phyloP scores from a whole-genome alignment of 2,888 invertebrate species.

The Scaptomyza polygonia region DNA sequence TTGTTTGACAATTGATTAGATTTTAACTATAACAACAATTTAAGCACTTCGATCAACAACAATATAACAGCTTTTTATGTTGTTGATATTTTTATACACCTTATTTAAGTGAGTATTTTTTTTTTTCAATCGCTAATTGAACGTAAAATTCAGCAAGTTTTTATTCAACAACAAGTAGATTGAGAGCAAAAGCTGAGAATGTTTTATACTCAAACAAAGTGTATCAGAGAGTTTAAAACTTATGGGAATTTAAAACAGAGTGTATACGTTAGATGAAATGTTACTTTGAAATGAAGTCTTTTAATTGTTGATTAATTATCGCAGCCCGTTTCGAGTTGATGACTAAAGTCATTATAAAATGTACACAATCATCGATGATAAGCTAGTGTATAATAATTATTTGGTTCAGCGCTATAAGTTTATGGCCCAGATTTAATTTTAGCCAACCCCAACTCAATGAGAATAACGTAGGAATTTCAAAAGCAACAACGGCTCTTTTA shows the following conservation, averaged over 20 bases:
- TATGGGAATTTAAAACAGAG: not conserved
- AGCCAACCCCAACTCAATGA: constrained; percentile 47
- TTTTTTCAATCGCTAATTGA: constrained; percentile 64
- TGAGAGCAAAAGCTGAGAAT: constrained; percentile 18
- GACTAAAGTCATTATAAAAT: constrained; percentile 15
- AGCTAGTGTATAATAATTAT: not conserved
- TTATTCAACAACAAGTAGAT: constrained; percentile 27
- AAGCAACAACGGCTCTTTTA: constrained; percentile 39
- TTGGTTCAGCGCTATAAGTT: constrained; percentile 28
- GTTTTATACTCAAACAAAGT: not conserved
- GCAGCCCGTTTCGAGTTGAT: not conserved
- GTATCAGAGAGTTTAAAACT: not conserved
- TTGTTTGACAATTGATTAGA: constrained; percentile 58
- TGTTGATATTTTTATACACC: constrained; percentile 11
- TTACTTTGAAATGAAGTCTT: not conserved
- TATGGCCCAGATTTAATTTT: constrained; percentile 19
- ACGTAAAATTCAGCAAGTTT: constrained; percentile 44
- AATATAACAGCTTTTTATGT: constrained; percentile 29
- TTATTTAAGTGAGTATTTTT: constrained; percentile 43
- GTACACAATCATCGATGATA: constrained; percentile 5
- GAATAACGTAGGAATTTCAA: constrained; percentile 36
- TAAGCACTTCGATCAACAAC: constrained; percentile 25
- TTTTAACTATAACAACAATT: constrained; percentile 40
- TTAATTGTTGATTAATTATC: not conserved
- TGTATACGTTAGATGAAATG: not conserved